A percentile compares a stretch with the other conserved stretches of the same genome.
phyloP scores from a whole-genome alignment of 2,113 vertebrate genomes.

The Melanerpes aurifrons region DNA sequence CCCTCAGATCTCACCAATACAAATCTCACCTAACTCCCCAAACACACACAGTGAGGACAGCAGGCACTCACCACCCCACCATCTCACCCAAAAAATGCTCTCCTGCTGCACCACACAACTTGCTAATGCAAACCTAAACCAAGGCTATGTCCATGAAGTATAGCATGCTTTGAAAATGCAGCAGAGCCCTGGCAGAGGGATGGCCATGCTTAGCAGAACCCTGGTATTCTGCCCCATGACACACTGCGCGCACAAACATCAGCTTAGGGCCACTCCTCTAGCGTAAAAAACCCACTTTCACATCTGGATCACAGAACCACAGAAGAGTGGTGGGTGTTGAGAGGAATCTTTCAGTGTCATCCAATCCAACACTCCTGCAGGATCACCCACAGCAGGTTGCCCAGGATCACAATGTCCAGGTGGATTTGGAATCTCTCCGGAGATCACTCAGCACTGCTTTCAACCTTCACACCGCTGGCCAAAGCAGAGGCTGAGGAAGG shows the following conservation, averaged over 20 bases:
- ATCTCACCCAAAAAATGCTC: not conserved
- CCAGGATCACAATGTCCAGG: not conserved
- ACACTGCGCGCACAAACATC: rapidly evolving
- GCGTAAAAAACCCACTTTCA: not conserved
- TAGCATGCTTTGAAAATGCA: not conserved
- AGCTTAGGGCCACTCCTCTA: not conserved
- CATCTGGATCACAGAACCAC: not conserved
- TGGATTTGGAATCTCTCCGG: not conserved
- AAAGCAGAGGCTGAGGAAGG: too few relatives aligned
- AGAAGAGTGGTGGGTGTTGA: not conserved
- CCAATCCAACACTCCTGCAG: not conserved
- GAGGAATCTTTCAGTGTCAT: not conserved
- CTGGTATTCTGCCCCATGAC: rapidly evolving
- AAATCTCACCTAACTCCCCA: too few relatives aligned
- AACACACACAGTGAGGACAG: rapidly evolving
- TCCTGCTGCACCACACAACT: not conserved
- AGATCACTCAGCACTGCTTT: not conserved
- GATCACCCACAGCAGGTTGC: not conserved
- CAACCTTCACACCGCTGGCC: not conserved
- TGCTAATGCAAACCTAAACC: rapidly evolving
- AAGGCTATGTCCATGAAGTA: rapidly evolving
- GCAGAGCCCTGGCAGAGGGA: not conserved
- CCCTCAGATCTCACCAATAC: rapidly evolving
- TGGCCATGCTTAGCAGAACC: not conserved
- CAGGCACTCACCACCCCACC: not conserved